A percentile compares a stretch with the other conserved stretches of the same genome.
Evolutionary conservation across 2,113 vertebrate species (phyloP).

Genomic region (Chlorodrepanis virens): DNA sequence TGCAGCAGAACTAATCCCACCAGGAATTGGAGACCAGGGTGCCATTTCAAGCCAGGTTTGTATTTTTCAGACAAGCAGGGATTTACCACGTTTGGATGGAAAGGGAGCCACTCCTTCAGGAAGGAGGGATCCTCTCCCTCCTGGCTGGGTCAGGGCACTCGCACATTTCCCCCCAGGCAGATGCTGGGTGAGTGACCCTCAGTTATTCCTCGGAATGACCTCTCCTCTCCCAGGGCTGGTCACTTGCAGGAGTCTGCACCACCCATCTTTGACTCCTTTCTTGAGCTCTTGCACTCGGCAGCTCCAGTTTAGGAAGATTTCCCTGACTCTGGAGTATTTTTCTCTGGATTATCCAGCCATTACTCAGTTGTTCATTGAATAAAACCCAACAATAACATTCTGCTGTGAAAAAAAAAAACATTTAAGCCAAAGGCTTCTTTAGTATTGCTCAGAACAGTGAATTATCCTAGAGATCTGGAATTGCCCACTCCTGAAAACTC

Average conservation of each 20-base stretch:
- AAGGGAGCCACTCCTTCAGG: background rate
- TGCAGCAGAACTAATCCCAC: background rate
- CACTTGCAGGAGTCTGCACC: background rate
- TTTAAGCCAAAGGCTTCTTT: background rate
- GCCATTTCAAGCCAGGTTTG: background rate
- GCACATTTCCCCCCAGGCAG: constrained; percentile 18
- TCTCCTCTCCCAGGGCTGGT: background rate
- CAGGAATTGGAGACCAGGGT: background rate
- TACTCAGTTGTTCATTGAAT: background rate
- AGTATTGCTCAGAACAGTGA: background rate
- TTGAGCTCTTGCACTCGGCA: background rate
- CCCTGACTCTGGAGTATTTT: background rate
- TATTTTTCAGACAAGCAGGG: background rate
- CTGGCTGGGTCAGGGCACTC: background rate
- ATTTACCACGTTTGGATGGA: background rate
- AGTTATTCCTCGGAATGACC: background rate
- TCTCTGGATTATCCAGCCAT: background rate
- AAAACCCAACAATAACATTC: constrained; percentile 24
- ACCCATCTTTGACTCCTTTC: background rate
- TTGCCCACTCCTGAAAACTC: background rate
- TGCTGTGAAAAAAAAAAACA: background rate
- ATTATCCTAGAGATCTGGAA: background rate
- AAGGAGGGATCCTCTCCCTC: background rate
- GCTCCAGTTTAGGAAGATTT: background rate
- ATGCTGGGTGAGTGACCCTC: background rate